phyloP scores from a whole-genome alignment of 2,113 vertebrate genomes.

The Pantherophis guttatus region DNA sequence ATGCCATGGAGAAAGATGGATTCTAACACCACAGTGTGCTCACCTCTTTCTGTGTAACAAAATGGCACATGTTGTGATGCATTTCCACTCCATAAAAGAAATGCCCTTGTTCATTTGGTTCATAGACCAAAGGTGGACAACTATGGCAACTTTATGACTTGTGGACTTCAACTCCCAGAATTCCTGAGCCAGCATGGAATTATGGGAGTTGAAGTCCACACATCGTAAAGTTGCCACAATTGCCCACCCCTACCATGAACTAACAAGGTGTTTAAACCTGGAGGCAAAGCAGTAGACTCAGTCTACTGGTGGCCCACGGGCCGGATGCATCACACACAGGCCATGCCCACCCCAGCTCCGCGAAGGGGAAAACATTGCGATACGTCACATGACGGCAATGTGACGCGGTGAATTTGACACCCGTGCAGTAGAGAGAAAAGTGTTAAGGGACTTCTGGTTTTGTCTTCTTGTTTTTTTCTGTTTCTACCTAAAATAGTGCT shows the following conservation, averaged over 20 bases:
- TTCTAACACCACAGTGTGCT: neutral
- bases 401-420: too few relatives aligned
- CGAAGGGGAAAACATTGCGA: too few relatives aligned
- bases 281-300: neutral
- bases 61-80: neutral
- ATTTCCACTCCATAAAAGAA: neutral
- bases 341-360: too few relatives aligned
- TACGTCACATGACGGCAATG: too few relatives aligned
- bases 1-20: neutral
- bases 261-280: neutral
- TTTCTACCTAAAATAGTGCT: neutral
- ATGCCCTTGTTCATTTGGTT: neutral
- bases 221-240: neutral
- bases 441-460: neutral
- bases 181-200: neutral
- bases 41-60: neutral
- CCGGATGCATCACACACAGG: too few relatives aligned
- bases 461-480: neutral
- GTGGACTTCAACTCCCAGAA: neutral
- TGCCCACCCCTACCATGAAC: neutral
- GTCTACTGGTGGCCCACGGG: too few relatives aligned
- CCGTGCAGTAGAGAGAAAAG: neutral
- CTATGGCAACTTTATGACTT: neutral
- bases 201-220: neutral
- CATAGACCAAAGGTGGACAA: neutral